A percentile compares a stretch with the other conserved stretches of the same genome.
Evolutionary conservation across 1,140 invertebrate genomes (phyloP).

Genomic region (Planococcus citri): DNA sequence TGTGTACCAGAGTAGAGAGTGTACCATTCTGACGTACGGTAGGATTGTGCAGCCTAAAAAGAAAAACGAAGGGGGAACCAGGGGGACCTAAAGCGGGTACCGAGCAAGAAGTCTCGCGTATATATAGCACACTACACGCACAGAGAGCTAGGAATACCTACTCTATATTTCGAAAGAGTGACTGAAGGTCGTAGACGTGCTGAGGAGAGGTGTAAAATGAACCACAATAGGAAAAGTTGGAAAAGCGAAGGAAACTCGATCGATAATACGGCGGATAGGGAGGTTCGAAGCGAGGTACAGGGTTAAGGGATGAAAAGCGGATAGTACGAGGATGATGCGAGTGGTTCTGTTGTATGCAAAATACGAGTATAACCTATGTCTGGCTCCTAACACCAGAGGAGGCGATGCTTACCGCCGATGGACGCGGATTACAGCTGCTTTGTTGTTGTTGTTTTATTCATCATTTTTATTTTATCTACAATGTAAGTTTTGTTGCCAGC

Average conservation of each 20-base stretch:
- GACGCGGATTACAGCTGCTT: not conserved
- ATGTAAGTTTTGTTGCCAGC: too few species aligned
- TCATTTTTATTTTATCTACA: not conserved
- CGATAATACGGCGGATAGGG: not conserved
- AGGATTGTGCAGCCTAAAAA: too few species aligned
- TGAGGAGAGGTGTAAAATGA: not conserved
- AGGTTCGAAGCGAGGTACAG: not conserved
- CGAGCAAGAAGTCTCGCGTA: too few species aligned
- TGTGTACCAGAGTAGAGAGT: too few species aligned
- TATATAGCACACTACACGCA: too few species aligned
- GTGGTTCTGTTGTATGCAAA: conserved; percentile 1
- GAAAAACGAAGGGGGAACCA: too few species aligned
- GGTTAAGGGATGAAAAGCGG: not conserved
- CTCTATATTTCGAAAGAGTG: conserved; percentile 1
- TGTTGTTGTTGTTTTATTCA: not conserved
- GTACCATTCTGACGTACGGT: too few species aligned
- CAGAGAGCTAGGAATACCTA: too few species aligned
- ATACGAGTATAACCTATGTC: not conserved
- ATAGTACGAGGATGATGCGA: not conserved
- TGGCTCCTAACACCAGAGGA: not conserved
- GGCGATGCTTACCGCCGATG: not conserved
- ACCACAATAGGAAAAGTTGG: conserved; percentile 6
- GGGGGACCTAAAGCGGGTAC: too few species aligned
- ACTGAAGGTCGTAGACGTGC: not conserved
- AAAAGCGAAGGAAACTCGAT: not conserved